Conservation (phyloP, 2,888 invertebrate genomes). For the Xanthostigma xanthostigma region DNA sequence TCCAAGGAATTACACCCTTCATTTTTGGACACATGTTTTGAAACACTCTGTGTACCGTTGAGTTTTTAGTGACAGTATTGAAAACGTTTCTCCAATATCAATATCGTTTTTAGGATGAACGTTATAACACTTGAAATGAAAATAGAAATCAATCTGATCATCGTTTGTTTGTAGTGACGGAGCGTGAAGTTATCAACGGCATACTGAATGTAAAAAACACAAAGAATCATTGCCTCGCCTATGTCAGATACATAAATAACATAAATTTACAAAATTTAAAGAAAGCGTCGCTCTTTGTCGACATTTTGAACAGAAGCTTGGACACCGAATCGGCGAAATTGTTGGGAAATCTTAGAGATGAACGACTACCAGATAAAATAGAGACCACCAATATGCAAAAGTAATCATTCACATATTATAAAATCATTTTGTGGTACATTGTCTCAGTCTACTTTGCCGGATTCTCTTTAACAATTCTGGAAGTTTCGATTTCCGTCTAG, state of each 20-base stretch:
- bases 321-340: constrained; percentile 88
- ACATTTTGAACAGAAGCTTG: constrained; percentile 80
- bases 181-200: constrained; percentile 94
- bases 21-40: too few species aligned
- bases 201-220: constrained; percentile 85
- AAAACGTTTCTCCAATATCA: too few species aligned
- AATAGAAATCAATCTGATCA: not conserved
- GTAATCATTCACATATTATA: constrained; percentile 29
- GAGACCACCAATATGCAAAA: constrained; percentile 79
- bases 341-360: constrained; percentile 77
- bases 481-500: too few species aligned
- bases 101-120: constrained; percentile 6
- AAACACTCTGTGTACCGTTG: too few species aligned
- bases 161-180: constrained; percentile 59
- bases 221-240: constrained; percentile 89
- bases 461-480: too few species aligned
- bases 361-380: constrained; percentile 75
- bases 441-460: too few species aligned
- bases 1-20: too few species aligned
- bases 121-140: not conserved
- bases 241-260: constrained; percentile 90
- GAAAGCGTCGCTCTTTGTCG: constrained; percentile 88
- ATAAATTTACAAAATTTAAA: constrained; percentile 90
- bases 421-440: not conserved
- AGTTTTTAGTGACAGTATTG: too few species aligned